phyloP scores from a whole-genome alignment of 2,113 vertebrate species.

The Spea bombifrons region DNA sequence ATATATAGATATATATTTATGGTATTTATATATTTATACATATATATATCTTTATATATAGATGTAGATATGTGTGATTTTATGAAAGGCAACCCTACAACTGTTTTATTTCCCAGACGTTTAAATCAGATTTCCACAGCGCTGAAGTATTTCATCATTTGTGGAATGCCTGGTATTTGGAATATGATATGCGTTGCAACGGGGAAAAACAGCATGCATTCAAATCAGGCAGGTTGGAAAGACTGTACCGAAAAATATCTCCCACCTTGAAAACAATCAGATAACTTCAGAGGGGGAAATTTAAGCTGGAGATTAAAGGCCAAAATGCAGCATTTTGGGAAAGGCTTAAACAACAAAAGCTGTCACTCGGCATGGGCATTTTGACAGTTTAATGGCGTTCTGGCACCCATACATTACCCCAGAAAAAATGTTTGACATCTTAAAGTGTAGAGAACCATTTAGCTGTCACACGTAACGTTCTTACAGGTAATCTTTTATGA shows the following conservation, averaged over 20 bases:
- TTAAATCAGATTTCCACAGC: conserved; percentile 53
- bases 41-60: too few relatives aligned
- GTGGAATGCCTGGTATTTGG: conserved; percentile 46
- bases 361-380: conserved; percentile 9
- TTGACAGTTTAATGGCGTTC: background rate
- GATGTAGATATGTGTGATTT: background rate
- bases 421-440: conserved; percentile 13
- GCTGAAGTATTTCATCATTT: conserved; percentile 46
- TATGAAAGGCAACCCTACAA: conserved; percentile 65
- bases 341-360: conserved; percentile 18
- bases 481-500: conserved; percentile 1
- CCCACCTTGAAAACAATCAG: conserved; percentile 36
- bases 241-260: conserved; percentile 24
- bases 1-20: too few relatives aligned
- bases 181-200: conserved; percentile 43
- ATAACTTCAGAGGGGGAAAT: background rate
- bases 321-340: conserved; percentile 16
- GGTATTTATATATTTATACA: too few relatives aligned
- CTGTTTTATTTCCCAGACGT: conserved; percentile 66
- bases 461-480: conserved; percentile 2
- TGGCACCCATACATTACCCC: conserved; percentile 8
- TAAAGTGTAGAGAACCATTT: conserved; percentile 3
- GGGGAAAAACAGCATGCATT: conserved; percentile 14
- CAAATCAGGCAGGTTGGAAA: conserved; percentile 39
- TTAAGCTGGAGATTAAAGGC: conserved; percentile 8